These are phyloP conservation scores for Turnix velox DNA, from an alignment of 2,113 vertebrate species.

Conservation along the genomic window DNA sequence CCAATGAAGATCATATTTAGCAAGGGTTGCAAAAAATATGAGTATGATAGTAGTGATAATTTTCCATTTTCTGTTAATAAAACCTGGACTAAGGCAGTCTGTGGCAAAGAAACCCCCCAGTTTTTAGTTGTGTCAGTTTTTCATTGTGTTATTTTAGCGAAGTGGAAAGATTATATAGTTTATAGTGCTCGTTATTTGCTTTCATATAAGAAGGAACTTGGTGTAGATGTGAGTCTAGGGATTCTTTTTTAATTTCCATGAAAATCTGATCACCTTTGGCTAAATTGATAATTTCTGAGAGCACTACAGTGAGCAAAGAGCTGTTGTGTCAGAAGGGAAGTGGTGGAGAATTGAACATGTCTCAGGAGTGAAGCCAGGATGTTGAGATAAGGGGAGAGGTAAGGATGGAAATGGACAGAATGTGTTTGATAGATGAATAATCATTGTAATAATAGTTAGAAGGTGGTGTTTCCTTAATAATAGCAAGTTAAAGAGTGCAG, in stretches of 20 bases:
- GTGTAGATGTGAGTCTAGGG: background rate
- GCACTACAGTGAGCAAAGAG: background rate
- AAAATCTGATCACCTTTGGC: background rate
- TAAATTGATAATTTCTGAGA: background rate
- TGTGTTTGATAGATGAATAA: background rate
- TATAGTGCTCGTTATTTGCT: background rate
- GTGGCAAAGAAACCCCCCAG: too few species aligned
- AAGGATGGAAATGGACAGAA: background rate
- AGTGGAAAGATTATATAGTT: background rate
- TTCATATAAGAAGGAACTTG: background rate
- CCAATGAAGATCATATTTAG: background rate
- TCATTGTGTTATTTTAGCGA: background rate
- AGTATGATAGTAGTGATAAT: background rate
- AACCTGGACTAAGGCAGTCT: background rate
- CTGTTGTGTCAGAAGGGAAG: background rate
- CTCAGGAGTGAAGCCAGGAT: background rate
- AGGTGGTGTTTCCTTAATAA: background rate
- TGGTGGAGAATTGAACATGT: background rate
- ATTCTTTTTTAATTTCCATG: background rate
- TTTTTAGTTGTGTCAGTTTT: too few species aligned
- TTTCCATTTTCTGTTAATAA: background rate
- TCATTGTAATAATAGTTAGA: background rate
- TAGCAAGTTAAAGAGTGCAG: background rate
- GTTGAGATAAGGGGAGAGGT: background rate
- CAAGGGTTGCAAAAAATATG: background rate